Conservation (phyloP, 2,113 vertebrate species). For the Phainopepla nitens region DNA sequence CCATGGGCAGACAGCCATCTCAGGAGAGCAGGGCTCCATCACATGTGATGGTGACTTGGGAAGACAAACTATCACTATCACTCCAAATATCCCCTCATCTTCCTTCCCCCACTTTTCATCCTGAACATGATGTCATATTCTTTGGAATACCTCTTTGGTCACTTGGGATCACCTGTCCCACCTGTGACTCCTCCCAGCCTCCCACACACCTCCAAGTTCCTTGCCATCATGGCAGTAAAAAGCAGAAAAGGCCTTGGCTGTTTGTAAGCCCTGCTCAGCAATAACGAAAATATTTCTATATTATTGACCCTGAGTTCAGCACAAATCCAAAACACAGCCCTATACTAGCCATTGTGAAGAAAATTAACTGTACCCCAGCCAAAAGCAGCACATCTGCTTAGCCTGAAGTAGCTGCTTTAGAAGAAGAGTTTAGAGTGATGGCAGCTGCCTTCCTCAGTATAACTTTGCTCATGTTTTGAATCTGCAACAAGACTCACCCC, state of each 20-base stretch:
- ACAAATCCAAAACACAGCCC: background rate
- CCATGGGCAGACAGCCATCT: background rate
- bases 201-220: background rate
- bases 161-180: background rate
- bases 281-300: background rate
- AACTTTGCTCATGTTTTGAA: background rate
- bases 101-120: background rate
- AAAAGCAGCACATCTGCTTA: background rate
- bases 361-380: background rate
- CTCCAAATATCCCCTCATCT: background rate
- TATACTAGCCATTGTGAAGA: background rate
- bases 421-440: background rate
- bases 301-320: background rate
- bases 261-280: background rate
- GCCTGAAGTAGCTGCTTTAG: background rate
- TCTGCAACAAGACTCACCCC: background rate
- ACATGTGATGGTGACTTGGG: accelerated
- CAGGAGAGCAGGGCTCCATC: background rate
- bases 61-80: accelerated
- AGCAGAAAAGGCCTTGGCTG: background rate
- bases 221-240: background rate
- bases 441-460: background rate
- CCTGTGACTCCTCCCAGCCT: background rate
- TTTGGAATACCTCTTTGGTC: background rate
- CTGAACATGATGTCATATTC: background rate